These are phyloP conservation scores for Tringa solitaria DNA, from an alignment of 2,113 vertebrate genomes.

Conservation along the genomic window DNA sequence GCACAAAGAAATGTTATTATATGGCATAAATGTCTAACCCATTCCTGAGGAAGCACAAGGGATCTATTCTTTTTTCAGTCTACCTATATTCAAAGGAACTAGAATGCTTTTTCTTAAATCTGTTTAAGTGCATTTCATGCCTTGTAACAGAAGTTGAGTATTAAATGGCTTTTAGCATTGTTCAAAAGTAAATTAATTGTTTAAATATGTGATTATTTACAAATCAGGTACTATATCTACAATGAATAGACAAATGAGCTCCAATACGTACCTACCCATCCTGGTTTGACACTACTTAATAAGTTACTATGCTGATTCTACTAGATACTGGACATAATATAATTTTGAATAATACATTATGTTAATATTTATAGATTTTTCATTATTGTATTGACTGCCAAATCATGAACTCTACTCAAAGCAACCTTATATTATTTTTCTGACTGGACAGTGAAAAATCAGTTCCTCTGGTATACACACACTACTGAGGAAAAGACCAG, in stretches of 20 bases:
- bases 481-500: background rate
- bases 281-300: background rate
- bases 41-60: background rate
- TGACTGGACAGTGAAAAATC: background rate
- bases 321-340: background rate
- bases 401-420: background rate
- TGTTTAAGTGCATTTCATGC: background rate
- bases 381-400: background rate
- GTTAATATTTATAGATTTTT: background rate
- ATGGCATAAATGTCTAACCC: background rate
- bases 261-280: no score
- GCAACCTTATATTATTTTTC: background rate
- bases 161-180: background rate
- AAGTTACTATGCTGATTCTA: background rate
- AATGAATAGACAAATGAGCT: background rate
- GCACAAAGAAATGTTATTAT: background rate
- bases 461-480: background rate
- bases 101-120: background rate
- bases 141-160: background rate
- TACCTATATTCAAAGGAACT: background rate
- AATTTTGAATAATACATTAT: background rate
- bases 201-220: background rate
- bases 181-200: background rate
- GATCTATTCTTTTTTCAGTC: background rate
- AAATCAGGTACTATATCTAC: background rate